These are phyloP conservation scores for Pteruthius melanotis DNA, from an alignment of 2,113 vertebrate species.

Conservation along the genomic window DNA sequence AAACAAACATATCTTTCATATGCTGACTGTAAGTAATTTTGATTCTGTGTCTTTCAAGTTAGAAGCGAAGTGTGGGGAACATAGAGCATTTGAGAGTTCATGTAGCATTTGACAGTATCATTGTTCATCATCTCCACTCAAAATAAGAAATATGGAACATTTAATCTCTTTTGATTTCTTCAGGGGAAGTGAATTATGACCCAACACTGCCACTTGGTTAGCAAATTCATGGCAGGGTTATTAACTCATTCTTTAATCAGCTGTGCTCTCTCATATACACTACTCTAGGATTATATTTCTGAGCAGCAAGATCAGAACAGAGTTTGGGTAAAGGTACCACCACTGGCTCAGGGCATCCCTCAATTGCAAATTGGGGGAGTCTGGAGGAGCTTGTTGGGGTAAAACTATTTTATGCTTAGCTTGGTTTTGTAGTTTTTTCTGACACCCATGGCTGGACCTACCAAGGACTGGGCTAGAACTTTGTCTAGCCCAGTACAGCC, in stretches of 20 bases:
- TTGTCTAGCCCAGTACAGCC: neutral
- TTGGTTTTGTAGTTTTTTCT: neutral
- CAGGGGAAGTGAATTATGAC: neutral
- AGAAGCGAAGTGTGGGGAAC: neutral
- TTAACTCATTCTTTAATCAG: neutral
- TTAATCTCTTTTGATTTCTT: neutral
- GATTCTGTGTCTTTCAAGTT: neutral
- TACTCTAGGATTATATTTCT: neutral
- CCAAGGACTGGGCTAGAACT: neutral
- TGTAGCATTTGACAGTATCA: fast-evolving
- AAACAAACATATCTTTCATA: neutral
- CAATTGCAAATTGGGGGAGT: neutral
- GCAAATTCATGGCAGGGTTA: neutral
- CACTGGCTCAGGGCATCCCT: neutral
- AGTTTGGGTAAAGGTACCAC: neutral
- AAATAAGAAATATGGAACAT: fast-evolving
- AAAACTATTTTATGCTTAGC: neutral
- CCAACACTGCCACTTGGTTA: neutral
- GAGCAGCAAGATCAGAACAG: neutral
- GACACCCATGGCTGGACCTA: neutral
- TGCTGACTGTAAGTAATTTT: neutral
- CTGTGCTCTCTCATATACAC: neutral
- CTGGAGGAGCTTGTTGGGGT: neutral
- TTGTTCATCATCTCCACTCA: neutral
- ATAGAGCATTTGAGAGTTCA: neutral